Evolutionary conservation across 2,888 invertebrate genomes (phyloP), one percentile per base, ranked within the genome.

Genomic region (Meteorus cinctellus): DNA sequence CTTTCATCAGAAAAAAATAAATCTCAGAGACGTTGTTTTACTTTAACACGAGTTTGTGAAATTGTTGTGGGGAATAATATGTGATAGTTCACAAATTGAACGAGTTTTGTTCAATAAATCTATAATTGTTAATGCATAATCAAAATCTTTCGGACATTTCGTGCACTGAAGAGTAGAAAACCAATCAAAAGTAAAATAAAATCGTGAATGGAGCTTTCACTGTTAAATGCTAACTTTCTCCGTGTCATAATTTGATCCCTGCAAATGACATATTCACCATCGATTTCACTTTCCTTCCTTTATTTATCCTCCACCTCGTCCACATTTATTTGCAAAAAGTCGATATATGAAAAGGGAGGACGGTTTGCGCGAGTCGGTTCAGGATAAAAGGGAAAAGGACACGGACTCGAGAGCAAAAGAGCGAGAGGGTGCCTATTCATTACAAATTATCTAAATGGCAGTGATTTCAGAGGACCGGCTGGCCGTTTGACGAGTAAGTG

Each of bases 401-500:
- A 76, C 75, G 59, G 65, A 19, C n/a, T 36, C n/a, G 31, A 45
- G 65, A 73, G 78, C 72, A 66, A 80, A 73, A 69, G 71, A 74
- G 68, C 66, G 59, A 73, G 76, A 72, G 85, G 81, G 85, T 88
- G 90, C 90, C 91, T 91, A 91, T 91, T 91, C 91, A 91, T 92
- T 91, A 91, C 90, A 90, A 91, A 92, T 91, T 92, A 91, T 91
- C 90, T 88, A 90, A 90, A 92, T 91, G 91, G 91, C 91, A 91
- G 91, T 91, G 90, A 91, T 91, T 91, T 90, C 86, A 89, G 72
- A 87, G 84, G 85, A 86, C 86, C 86, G 87, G 87, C 88, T 86
- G 80, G 84, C 88, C 86, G 88, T 86, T 87, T 87, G 88, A 88
- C 88, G 87, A 88, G 84, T 89, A 89, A 89, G 89, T 89, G 89